These are phyloP conservation scores for Camponotus floridanus DNA, from an alignment of 1,140 invertebrate genomes.

Conservation along the genomic window DNA sequence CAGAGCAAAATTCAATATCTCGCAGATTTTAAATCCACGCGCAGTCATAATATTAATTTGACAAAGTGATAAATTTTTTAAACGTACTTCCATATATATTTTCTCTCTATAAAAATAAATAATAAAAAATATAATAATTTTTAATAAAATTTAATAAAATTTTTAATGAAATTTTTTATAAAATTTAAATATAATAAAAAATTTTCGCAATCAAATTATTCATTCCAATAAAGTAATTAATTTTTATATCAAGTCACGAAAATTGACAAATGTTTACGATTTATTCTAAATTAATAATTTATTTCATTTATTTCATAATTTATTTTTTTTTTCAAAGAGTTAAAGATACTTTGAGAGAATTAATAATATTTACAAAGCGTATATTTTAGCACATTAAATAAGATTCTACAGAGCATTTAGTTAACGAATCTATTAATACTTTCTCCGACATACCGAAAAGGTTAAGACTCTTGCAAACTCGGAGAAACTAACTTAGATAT, in stretches of 20 bases:
- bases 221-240: not conserved
- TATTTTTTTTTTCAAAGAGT: not conserved
- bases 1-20: slow-evolving; percentile 64
- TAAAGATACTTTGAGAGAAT: not conserved
- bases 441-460: slow-evolving; percentile 55
- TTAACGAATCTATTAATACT: slow-evolving; percentile 54
- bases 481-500: slow-evolving; percentile 56
- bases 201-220: not conserved
- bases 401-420: slow-evolving; percentile 2
- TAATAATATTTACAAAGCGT: slow-evolving; percentile 18
- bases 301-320: too few relatives aligned
- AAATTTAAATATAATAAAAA: not conserved
- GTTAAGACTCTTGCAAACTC: slow-evolving; percentile 52
- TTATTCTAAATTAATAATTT: not conserved
- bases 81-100: not conserved
- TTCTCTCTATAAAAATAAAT: not conserved
- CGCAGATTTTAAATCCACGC: not conserved
- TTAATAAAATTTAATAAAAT: too few relatives aligned
- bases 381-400: slow-evolving; percentile 13
- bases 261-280: not conserved
- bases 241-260: not conserved
- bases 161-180: too few relatives aligned
- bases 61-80: not conserved
- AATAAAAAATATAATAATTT: not conserved
- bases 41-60: not conserved